Evolutionary conservation across 2,888 invertebrate species (phyloP).

Genomic region (Campoplex capitator): DNA sequence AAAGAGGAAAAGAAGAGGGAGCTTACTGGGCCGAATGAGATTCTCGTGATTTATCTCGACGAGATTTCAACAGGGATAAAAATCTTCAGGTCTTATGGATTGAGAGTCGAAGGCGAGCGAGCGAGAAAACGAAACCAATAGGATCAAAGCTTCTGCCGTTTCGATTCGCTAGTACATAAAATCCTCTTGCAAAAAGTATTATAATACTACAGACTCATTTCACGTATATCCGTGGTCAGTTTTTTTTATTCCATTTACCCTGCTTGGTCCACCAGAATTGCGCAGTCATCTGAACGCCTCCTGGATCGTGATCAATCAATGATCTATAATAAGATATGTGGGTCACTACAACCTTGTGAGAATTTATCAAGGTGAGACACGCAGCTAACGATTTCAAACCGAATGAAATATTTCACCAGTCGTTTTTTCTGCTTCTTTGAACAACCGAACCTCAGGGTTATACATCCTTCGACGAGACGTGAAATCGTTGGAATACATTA

Average conservation of each 20-base stretch:
- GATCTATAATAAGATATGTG: constrained; percentile 57
- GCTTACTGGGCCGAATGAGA: constrained; percentile 72
- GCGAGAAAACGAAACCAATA: constrained; percentile 35
- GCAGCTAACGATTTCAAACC: constrained; percentile 54
- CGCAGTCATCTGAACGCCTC: constrained; percentile 53
- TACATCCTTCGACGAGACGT: constrained; percentile 28
- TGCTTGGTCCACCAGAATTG: constrained; percentile 43
- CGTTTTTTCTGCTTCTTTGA: constrained; percentile 31
- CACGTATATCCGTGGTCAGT: constrained; percentile 26
- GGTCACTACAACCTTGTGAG: constrained; percentile 59
- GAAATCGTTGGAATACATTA: constrained; percentile 62
- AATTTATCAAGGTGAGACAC: constrained; percentile 54
- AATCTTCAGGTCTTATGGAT: constrained; percentile 68
- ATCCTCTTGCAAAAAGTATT: constrained; percentile 14
- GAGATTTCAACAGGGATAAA: constrained; percentile 77
- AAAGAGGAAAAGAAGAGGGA: constrained; percentile 37
- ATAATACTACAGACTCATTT: constrained; percentile 37
- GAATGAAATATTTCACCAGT: constrained; percentile 54
- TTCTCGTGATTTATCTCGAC: constrained; percentile 77
- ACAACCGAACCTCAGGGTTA: constrained; percentile 20
- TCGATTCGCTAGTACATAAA: constrained; percentile 35
- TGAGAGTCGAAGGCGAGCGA: constrained; percentile 21
- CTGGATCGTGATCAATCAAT: constrained; percentile 57
- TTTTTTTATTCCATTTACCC: constrained; percentile 34
- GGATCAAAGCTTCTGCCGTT: constrained; percentile 18